Conservation (phyloP, 1,140 invertebrate genomes). For the Melanaphis sacchari region DNA sequence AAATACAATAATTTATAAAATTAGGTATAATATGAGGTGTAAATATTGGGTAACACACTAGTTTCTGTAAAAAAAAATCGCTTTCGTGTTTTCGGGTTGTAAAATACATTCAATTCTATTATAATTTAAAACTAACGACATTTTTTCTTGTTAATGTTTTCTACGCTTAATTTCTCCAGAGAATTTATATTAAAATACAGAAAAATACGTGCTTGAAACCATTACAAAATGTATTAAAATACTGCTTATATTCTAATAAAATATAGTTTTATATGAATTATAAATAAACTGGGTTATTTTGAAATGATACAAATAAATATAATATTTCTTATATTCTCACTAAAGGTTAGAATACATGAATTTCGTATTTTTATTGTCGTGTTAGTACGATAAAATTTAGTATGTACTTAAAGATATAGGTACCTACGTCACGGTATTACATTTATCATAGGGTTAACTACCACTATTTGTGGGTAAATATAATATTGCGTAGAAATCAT, state of each 20-base stretch:
- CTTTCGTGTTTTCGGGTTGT: slow-evolving; percentile 20
- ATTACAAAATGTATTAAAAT: background rate
- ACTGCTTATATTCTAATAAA: background rate
- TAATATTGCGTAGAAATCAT: background rate
- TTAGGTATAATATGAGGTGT: background rate
- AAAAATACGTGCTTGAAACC: background rate
- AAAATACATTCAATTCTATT: slow-evolving; percentile 4
- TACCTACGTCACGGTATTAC: background rate
- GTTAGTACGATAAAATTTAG: background rate
- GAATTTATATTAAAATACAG: background rate
- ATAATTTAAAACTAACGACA: background rate
- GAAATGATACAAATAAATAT: background rate
- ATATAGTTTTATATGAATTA: background rate
- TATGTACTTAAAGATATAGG: background rate
- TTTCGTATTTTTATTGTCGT: background rate
- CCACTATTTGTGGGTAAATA: background rate
- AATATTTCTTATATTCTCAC: background rate
- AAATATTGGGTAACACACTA: background rate
- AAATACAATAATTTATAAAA: background rate
- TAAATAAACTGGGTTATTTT: background rate
- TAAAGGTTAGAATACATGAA: background rate
- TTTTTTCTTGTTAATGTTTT: slow-evolving; percentile 17
- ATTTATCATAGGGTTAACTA: background rate
- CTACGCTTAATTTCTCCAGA: slow-evolving; percentile 5
- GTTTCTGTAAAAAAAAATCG: background rate